A percentile compares a stretch with the other conserved stretches of the same genome.
Evolutionary conservation across 2,113 vertebrate species (phyloP).

Genomic region (Pholis gunnellus): DNA sequence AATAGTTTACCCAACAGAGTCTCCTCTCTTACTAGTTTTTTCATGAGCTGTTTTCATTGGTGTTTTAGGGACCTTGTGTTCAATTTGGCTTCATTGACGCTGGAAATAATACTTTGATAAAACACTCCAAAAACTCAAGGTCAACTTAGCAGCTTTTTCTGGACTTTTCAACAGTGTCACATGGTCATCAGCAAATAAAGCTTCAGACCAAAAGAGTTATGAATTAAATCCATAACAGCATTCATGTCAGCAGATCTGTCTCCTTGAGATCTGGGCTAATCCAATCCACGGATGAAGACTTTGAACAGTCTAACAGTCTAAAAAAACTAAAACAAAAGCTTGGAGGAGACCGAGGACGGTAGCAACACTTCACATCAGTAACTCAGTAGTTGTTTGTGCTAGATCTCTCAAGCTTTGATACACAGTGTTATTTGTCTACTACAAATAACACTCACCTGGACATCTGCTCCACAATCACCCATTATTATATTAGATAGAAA

Average conservation of each 20-base stretch:
- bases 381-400: neutral
- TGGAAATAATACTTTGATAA: neutral
- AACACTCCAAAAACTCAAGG: neutral
- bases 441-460: neutral
- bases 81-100: neutral
- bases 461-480: too few relatives aligned
- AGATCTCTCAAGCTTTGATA: neutral
- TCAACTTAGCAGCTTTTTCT: neutral
- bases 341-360: neutral
- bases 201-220: neutral
- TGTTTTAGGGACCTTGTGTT: too few relatives aligned
- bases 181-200: neutral
- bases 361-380: neutral
- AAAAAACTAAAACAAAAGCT: neutral
- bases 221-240: neutral
- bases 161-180: neutral
- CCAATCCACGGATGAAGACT: neutral
- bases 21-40: neutral
- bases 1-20: neutral
- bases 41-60: too few relatives aligned
- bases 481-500: too few relatives aligned
- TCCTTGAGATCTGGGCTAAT: neutral
- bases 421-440: neutral
- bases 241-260: constrained; percentile 5
- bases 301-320: neutral